Base-by-base conservation (phyloP, 1,140 invertebrate genomes). In the Uloborus diversus region DNA sequence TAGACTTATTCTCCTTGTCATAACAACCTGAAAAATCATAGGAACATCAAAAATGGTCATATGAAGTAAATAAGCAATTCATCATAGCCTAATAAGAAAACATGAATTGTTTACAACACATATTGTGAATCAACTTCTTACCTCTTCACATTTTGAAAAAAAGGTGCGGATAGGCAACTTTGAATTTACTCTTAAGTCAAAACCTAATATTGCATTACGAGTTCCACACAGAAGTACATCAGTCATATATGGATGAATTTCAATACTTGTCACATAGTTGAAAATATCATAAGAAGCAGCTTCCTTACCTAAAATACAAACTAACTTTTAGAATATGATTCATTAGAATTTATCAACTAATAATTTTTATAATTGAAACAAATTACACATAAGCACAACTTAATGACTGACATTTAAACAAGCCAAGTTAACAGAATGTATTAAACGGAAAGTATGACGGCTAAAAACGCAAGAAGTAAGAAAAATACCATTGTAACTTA, bases 201-300 rank as follows among this genome's bases (percentile, higher is more conserved):
- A 69, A 7, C 25, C 76, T n/a, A 68, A 49, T 49, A 79, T 51
- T 3, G 35, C 65, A 69, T 79, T 62, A 2, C 42, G 3, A 7
- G 76, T 68, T 25, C 76, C 76, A 69, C 51, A 49, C 23, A 79
- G 30, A 59, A 79, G 33, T 4, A 79, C 37, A 68, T 79, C 76
- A 42, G 68, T 37, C 7, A 49, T 32, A 20, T 17, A 20, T 69
- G 76, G 76, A 49, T 79, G 76, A 47, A 79, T 69, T 61, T 56
- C 53, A 4, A 79, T 68, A 20, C 76, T 32, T 28, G 64, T 25
- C 14, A 79, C 28, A 49, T 56, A 42, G n/a, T 79, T 33, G 25
- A 23, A 42, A 57, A 79, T 14, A 17, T 79, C 56, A 51, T 47
- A 68, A 11, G n/a, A 20, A 47, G 49, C 17, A 32, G 47, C 42